Evolutionary conservation across 2,797 vertebrate species (phyloP).

Genomic region (Hybognathus amarus): DNA sequence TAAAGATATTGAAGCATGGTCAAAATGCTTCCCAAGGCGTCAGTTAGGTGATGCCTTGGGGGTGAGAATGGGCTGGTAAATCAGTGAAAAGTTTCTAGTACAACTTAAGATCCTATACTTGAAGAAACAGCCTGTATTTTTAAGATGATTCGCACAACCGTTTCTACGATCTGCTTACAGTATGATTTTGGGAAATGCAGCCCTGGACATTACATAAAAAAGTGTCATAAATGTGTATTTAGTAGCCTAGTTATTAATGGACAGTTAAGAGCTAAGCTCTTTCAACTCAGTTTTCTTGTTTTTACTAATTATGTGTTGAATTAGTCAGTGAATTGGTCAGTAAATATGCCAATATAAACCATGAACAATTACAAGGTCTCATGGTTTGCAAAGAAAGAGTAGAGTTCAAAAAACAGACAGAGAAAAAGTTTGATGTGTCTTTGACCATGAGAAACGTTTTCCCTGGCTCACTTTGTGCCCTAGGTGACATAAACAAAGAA

Average conservation of each 20-base stretch:
- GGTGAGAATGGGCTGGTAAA: too few species aligned
- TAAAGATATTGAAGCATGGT: too few species aligned
- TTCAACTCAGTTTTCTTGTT: background rate
- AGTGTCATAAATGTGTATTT: background rate
- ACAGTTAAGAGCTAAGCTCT: background rate
- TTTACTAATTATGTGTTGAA: slow-evolving; percentile 9
- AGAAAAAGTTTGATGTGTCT: background rate
- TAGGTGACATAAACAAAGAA: background rate
- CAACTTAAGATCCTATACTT: too few species aligned
- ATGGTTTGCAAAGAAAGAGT: background rate
- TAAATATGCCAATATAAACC: background rate
- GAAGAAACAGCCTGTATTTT: too few species aligned
- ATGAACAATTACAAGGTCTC: background rate
- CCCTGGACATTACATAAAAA: background rate
- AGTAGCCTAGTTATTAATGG: background rate
- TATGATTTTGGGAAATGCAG: background rate
- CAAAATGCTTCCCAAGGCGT: too few species aligned
- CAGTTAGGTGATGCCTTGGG: too few species aligned
- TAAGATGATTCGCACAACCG: background rate
- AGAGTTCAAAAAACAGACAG: background rate
- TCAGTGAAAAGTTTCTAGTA: background rate
- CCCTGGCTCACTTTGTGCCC: background rate
- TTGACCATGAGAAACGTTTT: background rate
- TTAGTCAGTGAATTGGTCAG: background rate
- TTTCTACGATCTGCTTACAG: background rate